These are phyloP conservation scores for Oryzias celebensis DNA, from an alignment of 2,113 vertebrate species.

Conservation along the genomic window DNA sequence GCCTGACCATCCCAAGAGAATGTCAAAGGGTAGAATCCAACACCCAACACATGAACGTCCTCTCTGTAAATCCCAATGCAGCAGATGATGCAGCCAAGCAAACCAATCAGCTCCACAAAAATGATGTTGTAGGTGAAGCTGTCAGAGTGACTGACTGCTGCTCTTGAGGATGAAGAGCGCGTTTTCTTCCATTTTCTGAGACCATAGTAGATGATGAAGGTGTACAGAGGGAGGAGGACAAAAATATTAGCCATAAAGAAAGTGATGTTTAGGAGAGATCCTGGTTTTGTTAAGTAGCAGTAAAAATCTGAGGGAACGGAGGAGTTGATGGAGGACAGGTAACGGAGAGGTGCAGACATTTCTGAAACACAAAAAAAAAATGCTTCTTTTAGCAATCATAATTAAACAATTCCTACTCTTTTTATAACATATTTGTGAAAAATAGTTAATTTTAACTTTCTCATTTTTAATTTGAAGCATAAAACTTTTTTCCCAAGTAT, in stretches of 20 bases:
- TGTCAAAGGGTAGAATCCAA: neutral
- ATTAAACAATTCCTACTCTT: no score
- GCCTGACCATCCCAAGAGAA: neutral
- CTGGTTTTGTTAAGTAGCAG: neutral
- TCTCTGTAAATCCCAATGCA: neutral
- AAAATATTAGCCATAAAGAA: neutral
- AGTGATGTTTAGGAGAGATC: neutral
- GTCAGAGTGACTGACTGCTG: neutral
- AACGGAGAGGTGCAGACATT: neutral
- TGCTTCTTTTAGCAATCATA: no score
- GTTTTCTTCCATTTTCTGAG: neutral
- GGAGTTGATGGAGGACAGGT: neutral
- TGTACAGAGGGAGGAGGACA: conserved; percentile 3
- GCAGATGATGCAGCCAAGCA: neutral
- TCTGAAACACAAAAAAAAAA: neutral
- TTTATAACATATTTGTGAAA: no score
- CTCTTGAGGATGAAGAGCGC: neutral
- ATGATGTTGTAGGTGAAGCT: conserved; percentile 5
- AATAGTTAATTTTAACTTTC: no score
- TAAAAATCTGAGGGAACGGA: neutral
- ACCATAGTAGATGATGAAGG: neutral
- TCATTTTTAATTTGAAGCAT: no score
- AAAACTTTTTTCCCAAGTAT: no score
- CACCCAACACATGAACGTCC: accelerated
- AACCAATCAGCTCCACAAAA: neutral